A percentile compares a stretch with the other conserved stretches of the same genome.
phyloP scores from a whole-genome alignment of 1,140 invertebrate species.

The Lepidurus couesii region DNA sequence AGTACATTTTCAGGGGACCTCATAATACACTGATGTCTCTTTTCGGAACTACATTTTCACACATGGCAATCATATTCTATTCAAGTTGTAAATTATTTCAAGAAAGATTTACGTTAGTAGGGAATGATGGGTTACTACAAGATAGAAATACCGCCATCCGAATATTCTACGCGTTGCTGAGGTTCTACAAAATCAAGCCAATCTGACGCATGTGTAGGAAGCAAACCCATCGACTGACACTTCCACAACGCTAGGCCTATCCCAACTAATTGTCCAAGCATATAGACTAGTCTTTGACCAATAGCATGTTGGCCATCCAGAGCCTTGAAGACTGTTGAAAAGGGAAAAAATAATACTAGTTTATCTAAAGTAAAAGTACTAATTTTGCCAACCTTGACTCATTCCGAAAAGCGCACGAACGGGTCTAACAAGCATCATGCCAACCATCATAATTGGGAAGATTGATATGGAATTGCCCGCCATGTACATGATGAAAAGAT shows the following conservation, averaged over 20 bases:
- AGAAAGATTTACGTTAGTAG: not conserved
- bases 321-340: slow-evolving; percentile 76
- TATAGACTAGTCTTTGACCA: slow-evolving; percentile 89
- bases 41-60: no score
- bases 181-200: slow-evolving; percentile 97
- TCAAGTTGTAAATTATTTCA: not conserved
- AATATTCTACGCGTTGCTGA: slow-evolving; percentile 77
- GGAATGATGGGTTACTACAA: slow-evolving; percentile 34
- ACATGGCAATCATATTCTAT: no score
- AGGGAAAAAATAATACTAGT: slow-evolving; percentile 36
- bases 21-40: no score
- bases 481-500: slow-evolving; percentile 99
- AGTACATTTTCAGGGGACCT: no score
- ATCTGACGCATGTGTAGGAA: slow-evolving; percentile 96
- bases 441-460: slow-evolving; percentile 99
- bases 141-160: slow-evolving; percentile 73
- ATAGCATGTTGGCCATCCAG: slow-evolving; percentile 88
- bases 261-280: slow-evolving; percentile 90
- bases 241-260: slow-evolving; percentile 92
- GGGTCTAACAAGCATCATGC: slow-evolving; percentile 93
- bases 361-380: slow-evolving; percentile 30
- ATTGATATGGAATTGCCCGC: slow-evolving; percentile 98
- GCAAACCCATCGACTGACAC: slow-evolving; percentile 95
- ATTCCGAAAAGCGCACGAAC: slow-evolving; percentile 90
- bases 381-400: slow-evolving; percentile 46